phyloP scores from a whole-genome alignment of 2,113 vertebrate species.

The Tupaia tana region DNA sequence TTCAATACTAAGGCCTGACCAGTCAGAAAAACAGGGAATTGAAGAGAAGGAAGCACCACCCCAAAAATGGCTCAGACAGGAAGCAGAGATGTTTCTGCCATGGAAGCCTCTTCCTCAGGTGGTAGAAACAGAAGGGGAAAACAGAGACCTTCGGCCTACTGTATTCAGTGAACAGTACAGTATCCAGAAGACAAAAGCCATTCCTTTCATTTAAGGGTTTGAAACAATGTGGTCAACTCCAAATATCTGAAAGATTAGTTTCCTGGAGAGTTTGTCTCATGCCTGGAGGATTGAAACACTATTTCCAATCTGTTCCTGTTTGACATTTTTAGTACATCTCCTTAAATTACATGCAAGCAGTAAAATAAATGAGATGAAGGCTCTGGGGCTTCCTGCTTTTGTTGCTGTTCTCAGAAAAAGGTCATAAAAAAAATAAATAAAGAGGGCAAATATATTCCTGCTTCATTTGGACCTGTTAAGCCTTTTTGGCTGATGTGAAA shows the following conservation, averaged over 20 bases:
- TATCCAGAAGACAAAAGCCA: background rate
- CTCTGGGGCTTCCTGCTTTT: slow-evolving; percentile 69
- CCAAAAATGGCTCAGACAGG: background rate
- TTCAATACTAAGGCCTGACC: background rate
- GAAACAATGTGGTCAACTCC: slow-evolving; percentile 46
- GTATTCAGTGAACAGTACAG: background rate
- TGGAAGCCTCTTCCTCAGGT: slow-evolving; percentile 3
- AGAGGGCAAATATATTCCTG: background rate
- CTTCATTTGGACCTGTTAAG: slow-evolving; percentile 1
- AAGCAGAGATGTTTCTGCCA: slow-evolving; percentile 35
- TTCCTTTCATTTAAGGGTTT: slow-evolving; percentile 29
- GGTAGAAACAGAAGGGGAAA: background rate
- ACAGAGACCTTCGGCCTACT: background rate
- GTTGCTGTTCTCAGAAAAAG: slow-evolving; percentile 74
- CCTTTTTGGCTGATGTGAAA: slow-evolving; percentile 62
- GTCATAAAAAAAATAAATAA: slow-evolving; percentile 61
- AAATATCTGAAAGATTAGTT: slow-evolving; percentile 47
- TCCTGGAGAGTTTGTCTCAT: slow-evolving; percentile 59
- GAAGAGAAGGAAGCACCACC: background rate
- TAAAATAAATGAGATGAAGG: slow-evolving; percentile 81
- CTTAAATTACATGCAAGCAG: slow-evolving; percentile 82
- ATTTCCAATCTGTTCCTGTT: slow-evolving; percentile 82
- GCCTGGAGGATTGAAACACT: slow-evolving; percentile 77
- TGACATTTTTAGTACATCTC: slow-evolving; percentile 77
- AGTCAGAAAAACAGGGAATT: background rate